Percentiles rank a stretch among this genome's conserved stretches.
These are phyloP conservation scores for Thymelicus sylvestris DNA, from an alignment of 2,888 invertebrate species.

Conservation along the genomic window DNA sequence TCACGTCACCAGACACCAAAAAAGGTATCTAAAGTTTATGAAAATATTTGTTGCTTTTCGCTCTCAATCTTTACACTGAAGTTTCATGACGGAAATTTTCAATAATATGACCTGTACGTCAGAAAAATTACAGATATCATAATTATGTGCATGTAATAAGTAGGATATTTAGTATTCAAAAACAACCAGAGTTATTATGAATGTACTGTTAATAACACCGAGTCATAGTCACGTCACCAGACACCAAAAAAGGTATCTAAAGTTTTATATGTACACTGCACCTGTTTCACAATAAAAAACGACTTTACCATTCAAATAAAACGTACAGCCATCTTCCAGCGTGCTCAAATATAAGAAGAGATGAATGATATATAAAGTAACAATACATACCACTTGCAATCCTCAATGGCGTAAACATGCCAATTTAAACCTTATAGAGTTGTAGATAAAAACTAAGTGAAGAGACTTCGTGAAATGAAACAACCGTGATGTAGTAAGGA, in stretches of 20 bases:
- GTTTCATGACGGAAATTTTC: too few relatives aligned
- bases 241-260: constrained; percentile 19
- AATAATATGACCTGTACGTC: too few relatives aligned
- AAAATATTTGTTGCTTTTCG: too few relatives aligned
- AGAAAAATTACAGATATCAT: too few relatives aligned
- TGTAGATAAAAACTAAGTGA: constrained; percentile 6
- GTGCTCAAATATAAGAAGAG: constrained; percentile 35
- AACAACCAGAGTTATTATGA: neutral
- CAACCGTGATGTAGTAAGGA: constrained; percentile 12
- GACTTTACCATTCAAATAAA: constrained; percentile 34
- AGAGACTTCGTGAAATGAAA: constrained; percentile 21
- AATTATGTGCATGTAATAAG: too few relatives aligned
- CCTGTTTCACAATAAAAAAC: constrained; percentile 27
- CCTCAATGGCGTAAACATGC: neutral
- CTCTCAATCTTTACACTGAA: too few relatives aligned
- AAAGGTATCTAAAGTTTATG: neutral
- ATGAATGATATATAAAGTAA: constrained; percentile 43
- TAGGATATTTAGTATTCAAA: neutral
- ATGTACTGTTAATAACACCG: neutral
- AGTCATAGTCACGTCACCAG: constrained; percentile 8
- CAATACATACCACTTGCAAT: constrained; percentile 43
- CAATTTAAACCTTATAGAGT: neutral
- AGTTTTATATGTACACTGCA: constrained; percentile 19
- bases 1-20: constrained; percentile 21
- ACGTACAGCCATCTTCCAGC: constrained; percentile 29